Evolutionary conservation across 1,140 invertebrate species (phyloP), one percentile per base, ranked within the genome.

Genomic region (Holcopasites calliopsidis): DNA sequence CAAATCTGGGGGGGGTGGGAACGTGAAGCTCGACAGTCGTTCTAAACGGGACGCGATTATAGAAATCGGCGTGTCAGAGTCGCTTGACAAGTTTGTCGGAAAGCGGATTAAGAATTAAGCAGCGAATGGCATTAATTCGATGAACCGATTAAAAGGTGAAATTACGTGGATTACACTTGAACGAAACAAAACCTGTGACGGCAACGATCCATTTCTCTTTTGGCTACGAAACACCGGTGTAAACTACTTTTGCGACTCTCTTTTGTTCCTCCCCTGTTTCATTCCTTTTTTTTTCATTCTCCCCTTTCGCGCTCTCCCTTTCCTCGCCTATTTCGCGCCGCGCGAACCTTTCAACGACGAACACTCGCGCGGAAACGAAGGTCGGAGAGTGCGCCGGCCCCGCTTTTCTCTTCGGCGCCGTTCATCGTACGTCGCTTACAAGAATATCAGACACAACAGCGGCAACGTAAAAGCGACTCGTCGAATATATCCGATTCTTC

Each of bases 401-500:
- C 23, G 4, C 13, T 31, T 16, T 21, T 28, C 6, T 7, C 16
- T 18, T 28, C 66, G 35, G 1, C 13, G 7, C 31, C n/a, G 49
- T 38, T 26, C 49, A 28, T 65, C 49, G 21, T 21, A 47, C 1
- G 47, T 31, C 13, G 21, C 23, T 72, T 72, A 47, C 18, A 55
- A 50, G 38, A 80, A 26, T 80, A 73, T 42, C 60, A 58, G 50
- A 50, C 3, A 47, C 66, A 44, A 61, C 42, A 77, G 49, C 66
- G 65, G 66, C 74, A 83, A 71, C 71, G 70, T 50, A 76, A 76
- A 73, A 55, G 28, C 42, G 52, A 79, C 52, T 72, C 68, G 72
- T 66, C 76, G 76, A 79, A 76, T 65, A n/a, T n/a, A 74, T 80
- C 68, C 82, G 80, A 79, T 84, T 84, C 82, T 80, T 84, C 82